Base-by-base conservation (phyloP, 2,113 vertebrate species). In the Gymnocephalus cernua region DNA sequence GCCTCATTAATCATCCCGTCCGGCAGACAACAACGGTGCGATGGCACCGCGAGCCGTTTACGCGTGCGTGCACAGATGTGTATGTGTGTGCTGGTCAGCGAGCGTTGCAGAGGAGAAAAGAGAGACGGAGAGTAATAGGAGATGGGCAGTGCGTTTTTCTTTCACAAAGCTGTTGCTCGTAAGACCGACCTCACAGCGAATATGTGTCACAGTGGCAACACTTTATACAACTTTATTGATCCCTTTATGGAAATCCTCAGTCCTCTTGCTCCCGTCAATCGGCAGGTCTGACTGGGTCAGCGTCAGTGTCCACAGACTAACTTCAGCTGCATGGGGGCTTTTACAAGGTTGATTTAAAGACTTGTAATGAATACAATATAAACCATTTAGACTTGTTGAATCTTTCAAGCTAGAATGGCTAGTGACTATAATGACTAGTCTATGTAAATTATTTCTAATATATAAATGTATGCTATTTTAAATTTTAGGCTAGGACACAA, bases 1-100 rank as follows among this genome's bases (percentile, higher is more conserved):
- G 80, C 84, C 77, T 93, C 90, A 93, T 94, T 92, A 89, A 93
- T 95, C 91, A 88, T 89, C 84, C 81, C 68, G 18, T 81, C 85
- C 84, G 87, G 85, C 84, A 86, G 85, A 86, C 67, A 79, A 69
- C 78, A 64, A 67, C 54, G n/a, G 41, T 57, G 63, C 78, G 72
- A 76, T 18, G 45, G 69, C 35, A 48, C 67, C 68, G 29, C 41
- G 59, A 63, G 84, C 44, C 38, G 45, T 53, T 29, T 59, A 45
- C 13, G 61, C 53, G 27, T 13, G 70, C 70, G 4, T 9, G 32
- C 47, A 51, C 9, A 4, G 64, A 16, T 9, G 10, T 15, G 48
- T 57, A 15, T 61, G 74, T 2, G 76, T 51, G 79, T 15, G 67
- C 25, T 12, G 11, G n/a, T 54, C 32, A 54, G 50, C 21, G 44